Percentiles rank a stretch among this genome's conserved stretches.
These are phyloP conservation scores for Echiichthys vipera DNA, from an alignment of 2,797 vertebrate genomes.

Conservation along the genomic window DNA sequence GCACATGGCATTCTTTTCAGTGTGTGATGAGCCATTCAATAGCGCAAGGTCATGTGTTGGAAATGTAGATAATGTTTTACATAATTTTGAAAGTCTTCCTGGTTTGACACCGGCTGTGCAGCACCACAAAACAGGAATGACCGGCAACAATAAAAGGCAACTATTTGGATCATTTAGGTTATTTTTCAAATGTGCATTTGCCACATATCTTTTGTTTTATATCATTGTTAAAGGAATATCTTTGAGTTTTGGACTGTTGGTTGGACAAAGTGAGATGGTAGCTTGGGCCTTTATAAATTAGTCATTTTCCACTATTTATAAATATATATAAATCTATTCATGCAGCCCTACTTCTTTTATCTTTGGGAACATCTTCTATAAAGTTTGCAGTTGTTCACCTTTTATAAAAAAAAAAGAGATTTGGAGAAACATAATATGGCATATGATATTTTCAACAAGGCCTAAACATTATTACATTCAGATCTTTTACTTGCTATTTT, in stretches of 20 bases:
- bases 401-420: not conserved
- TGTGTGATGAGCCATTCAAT: conserved; percentile 60
- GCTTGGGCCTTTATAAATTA: too few relatives aligned
- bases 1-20: conserved; percentile 54
- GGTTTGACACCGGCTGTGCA: conserved; percentile 55
- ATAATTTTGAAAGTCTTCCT: conserved; percentile 75
- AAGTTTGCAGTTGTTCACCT: not conserved
- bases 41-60: conserved; percentile 64
- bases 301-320: too few relatives aligned
- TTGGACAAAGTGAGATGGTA: too few relatives aligned
- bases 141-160: too few relatives aligned
- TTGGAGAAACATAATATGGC: not conserved
- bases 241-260: too few relatives aligned
- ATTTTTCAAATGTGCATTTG: too few relatives aligned
- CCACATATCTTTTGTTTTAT: too few relatives aligned
- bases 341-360: not conserved
- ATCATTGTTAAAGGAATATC: too few relatives aligned
- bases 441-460: conserved; percentile 5
- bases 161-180: too few relatives aligned
- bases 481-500: not conserved
- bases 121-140: conserved; percentile 40
- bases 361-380: conserved; percentile 4
- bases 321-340: too few relatives aligned
- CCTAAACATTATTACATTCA: conserved; percentile 1
- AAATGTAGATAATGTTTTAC: conserved; percentile 77